Percentiles rank a stretch among this genome's conserved stretches.
Evolutionary conservation across 2,888 invertebrate species (phyloP).

Genomic region (Bellardia pandia): DNA sequence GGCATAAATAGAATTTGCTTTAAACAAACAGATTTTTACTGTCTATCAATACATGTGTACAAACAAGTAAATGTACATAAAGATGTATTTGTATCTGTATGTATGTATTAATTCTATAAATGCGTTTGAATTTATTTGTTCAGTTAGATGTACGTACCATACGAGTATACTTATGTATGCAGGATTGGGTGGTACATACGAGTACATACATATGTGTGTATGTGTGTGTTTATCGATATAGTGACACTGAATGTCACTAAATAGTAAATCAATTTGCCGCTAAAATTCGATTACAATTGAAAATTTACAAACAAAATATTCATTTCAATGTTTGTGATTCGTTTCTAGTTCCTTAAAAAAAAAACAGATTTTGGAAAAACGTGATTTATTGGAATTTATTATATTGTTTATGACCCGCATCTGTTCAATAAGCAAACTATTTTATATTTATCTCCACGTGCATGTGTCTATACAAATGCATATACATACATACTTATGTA

Average conservation of each 20-base stretch:
- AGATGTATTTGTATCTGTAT: not conserved
- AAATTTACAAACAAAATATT: constrained; percentile 58
- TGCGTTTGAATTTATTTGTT: constrained; percentile 11
- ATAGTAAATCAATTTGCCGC: constrained; percentile 71
- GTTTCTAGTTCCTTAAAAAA: constrained; percentile 1
- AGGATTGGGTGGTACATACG: not conserved
- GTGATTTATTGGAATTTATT: constrained; percentile 68
- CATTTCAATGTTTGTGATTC: constrained; percentile 21
- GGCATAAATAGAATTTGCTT: constrained; percentile 71
- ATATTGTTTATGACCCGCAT: constrained; percentile 67
- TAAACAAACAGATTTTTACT: constrained; percentile 67
- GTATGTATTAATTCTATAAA: constrained; percentile 6
- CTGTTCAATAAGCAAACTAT: constrained; percentile 49
- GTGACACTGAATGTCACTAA: constrained; percentile 70
- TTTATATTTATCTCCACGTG: constrained; percentile 4
- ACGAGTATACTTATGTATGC: not conserved
- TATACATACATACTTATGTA: no score
- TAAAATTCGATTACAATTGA: constrained; percentile 70
- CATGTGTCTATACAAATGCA: constrained; percentile 33
- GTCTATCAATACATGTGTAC: constrained; percentile 53
- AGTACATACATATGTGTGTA: not conserved
- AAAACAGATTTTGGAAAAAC: constrained; percentile 51
- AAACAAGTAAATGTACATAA: constrained; percentile 2
- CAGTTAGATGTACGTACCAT: not conserved
- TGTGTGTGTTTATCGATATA: constrained; percentile 58